These are phyloP conservation scores for Apodemia hepburni DNA, from an alignment of 2,888 invertebrate species.

Conservation along the genomic window DNA sequence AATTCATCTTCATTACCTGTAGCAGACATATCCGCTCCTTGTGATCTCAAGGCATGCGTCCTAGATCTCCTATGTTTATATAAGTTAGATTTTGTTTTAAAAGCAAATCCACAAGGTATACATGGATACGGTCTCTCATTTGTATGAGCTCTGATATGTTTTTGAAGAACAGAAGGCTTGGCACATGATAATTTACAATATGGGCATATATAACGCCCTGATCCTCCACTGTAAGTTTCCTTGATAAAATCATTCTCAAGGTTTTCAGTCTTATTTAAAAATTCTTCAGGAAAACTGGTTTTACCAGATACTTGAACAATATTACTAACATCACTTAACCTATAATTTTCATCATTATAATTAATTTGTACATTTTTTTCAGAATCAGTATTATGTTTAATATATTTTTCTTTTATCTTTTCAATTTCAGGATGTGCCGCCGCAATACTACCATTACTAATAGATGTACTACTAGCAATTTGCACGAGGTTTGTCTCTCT, in stretches of 20 bases:
- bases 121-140: conserved; percentile 96
- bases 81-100: conserved; percentile 96
- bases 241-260: conserved; percentile 75
- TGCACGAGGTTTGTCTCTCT: conserved; percentile 54
- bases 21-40: conserved; percentile 78
- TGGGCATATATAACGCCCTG: conserved; percentile 90
- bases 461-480: conserved; percentile 52
- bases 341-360: conserved; percentile 68
- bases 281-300: conserved; percentile 76
- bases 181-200: conserved; percentile 94
- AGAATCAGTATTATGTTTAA: conserved; percentile 48
- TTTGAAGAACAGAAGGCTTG: conserved; percentile 95
- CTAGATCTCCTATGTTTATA: conserved; percentile 93
- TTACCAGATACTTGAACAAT: conserved; percentile 74
- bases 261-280: conserved; percentile 78
- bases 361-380: conserved; percentile 79
- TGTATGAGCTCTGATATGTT: conserved; percentile 96
- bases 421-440: conserved; percentile 72
- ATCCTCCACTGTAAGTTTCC: conserved; percentile 64
- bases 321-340: conserved; percentile 73
- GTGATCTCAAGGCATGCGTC: conserved; percentile 84
- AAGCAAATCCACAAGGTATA: conserved; percentile 93
- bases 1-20: conserved; percentile 80
- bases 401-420: conserved; percentile 57
- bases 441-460: conserved; percentile 69